phyloP scores from a whole-genome alignment of 2,797 vertebrate species.

The Myotis planiceps region DNA sequence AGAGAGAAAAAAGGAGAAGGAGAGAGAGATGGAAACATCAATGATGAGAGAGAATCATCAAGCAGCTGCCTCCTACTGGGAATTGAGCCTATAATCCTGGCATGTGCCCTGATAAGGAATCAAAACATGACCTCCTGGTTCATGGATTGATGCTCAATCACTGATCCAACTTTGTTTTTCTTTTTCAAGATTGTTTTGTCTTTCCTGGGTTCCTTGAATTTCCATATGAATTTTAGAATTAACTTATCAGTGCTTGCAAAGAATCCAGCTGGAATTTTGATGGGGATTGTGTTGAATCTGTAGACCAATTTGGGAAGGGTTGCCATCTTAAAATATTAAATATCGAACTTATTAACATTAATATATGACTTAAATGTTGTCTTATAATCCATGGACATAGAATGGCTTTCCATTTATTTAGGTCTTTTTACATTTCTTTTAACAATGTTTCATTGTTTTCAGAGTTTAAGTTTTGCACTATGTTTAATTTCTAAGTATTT shows the following conservation, averaged over 20 bases:
- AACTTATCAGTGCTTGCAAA: background rate
- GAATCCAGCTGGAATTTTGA: background rate
- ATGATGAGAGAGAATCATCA: too few relatives aligned
- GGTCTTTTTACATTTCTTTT: background rate
- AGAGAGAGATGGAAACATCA: too few relatives aligned
- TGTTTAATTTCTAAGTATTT: background rate
- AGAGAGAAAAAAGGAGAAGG: too few relatives aligned
- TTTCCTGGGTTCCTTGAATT: background rate
- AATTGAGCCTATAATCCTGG: too few relatives aligned
- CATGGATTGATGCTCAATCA: too few relatives aligned
- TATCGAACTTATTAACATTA: background rate
- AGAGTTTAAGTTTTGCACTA: background rate
- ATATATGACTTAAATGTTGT: background rate
- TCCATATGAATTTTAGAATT: background rate
- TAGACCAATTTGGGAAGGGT: background rate
- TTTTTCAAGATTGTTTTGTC: background rate
- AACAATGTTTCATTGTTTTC: background rate
- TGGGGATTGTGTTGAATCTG: background rate
- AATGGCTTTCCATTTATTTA: background rate
- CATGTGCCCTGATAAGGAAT: too few relatives aligned
- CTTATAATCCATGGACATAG: background rate
- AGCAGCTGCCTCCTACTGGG: too few relatives aligned
- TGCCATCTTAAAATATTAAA: background rate
- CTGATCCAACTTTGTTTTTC: background rate
- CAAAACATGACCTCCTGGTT: too few relatives aligned